A percentile compares a stretch with the other conserved stretches of the same genome.
Conservation (phyloP, 1,140 invertebrate genomes). For the Drosophila orosa region DNA sequence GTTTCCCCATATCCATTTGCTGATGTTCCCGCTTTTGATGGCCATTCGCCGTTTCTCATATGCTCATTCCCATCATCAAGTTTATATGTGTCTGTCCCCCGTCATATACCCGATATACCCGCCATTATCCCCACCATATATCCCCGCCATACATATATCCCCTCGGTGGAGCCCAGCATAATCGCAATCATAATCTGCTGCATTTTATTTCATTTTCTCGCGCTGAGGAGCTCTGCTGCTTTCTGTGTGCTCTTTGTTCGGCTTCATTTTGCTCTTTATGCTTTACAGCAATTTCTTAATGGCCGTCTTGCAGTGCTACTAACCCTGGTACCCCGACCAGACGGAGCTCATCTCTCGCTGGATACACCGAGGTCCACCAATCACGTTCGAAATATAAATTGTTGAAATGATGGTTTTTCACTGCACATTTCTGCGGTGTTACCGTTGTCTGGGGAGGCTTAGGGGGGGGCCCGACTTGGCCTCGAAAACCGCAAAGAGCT, state of each 20-base stretch:
- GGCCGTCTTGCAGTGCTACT: conserved; percentile 64
- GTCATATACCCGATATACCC: neutral
- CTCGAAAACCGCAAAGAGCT: conserved; percentile 70
- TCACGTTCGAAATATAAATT: conserved; percentile 84
- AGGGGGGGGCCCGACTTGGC: conserved; percentile 17
- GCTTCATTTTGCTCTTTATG: conserved; percentile 80
- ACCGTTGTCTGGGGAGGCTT: conserved; percentile 26
- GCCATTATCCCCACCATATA: conserved; percentile 9
- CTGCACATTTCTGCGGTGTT: conserved; percentile 54
- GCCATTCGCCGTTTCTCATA: conserved; percentile 17
- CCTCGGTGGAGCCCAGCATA: conserved; percentile 51
- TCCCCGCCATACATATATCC: conserved; percentile 4
- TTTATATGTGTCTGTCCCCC: conserved; percentile 10
- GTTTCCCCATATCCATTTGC: conserved; percentile 7
- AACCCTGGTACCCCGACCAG: neutral
- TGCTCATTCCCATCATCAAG: conserved; percentile 54
- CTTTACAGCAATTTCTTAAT: conserved; percentile 81
- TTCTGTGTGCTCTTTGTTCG: conserved; percentile 53
- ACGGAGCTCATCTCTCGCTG: neutral
- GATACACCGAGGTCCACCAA: conserved; percentile 59
- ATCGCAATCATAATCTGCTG: conserved; percentile 82
- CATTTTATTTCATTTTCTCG: conserved; percentile 83
- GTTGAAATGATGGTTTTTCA: conserved; percentile 83
- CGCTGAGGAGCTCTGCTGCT: conserved; percentile 49
- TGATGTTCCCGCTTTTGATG: conserved; percentile 24